phyloP scores from a whole-genome alignment of 1,140 invertebrate species.

The Ridgeia piscesae region DNA sequence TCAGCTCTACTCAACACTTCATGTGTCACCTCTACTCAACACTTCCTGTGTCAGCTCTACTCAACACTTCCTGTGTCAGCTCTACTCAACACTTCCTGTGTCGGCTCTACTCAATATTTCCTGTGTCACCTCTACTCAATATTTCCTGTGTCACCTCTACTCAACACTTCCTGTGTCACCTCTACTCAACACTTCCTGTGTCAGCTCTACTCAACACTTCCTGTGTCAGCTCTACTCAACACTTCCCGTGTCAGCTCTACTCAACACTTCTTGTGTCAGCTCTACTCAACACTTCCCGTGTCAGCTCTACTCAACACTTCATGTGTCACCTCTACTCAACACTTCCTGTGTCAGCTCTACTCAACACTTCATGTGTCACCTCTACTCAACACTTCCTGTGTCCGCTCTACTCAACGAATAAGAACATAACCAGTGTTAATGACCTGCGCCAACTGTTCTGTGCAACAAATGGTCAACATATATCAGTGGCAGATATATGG shows the following conservation, averaged over 20 bases:
- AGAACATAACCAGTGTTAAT: too few species aligned
- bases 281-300: too few species aligned
- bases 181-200: too few species aligned
- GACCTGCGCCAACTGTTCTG: too few species aligned
- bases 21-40: background rate
- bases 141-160: background rate
- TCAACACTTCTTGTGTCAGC: background rate
- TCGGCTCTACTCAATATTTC: too few species aligned
- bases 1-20: background rate
- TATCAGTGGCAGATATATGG: too few species aligned
- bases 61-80: too few species aligned
- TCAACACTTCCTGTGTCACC: background rate
- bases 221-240: background rate
- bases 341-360: background rate
- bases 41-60: background rate
- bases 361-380: background rate
- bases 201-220: background rate
- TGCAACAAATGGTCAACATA: background rate
- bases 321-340: background rate
- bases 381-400: too few species aligned
- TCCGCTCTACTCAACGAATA: background rate
- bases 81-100: background rate
- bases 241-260: background rate
- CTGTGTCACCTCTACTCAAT: too few species aligned
- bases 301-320: background rate